Evolutionary conservation across 2,113 vertebrate species (phyloP).

Genomic region (Bubo blakistoni): DNA sequence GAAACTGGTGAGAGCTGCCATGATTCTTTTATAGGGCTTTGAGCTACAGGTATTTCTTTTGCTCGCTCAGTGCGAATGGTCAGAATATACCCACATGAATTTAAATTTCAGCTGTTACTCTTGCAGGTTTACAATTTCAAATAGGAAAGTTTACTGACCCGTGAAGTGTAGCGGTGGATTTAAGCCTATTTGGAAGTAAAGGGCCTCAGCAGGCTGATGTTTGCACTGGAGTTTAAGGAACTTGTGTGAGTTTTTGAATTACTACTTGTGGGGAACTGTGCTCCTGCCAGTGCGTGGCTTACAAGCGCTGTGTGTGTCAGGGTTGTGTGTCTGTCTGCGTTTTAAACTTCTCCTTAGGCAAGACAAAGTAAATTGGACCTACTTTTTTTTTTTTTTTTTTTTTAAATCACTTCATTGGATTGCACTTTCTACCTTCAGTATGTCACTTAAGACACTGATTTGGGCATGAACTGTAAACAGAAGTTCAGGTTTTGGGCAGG

Average conservation of each 20-base stretch:
- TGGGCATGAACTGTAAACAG: neutral
- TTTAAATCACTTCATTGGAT: neutral
- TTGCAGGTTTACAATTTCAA: neutral
- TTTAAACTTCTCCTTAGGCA: neutral
- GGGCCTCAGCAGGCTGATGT: neutral
- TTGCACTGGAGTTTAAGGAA: neutral
- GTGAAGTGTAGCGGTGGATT: accelerated
- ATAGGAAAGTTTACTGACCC: neutral
- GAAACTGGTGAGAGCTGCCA: neutral
- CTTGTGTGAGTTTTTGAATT: neutral
- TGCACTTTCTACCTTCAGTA: accelerated
- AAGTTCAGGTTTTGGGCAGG: neutral
- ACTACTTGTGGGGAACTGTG: accelerated
- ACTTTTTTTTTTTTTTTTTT: neutral
- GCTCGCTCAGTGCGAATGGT: neutral
- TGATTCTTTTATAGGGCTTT: neutral
- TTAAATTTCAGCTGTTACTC: neutral
- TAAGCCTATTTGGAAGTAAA: neutral
- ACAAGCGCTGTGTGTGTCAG: accelerated
- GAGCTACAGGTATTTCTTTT: neutral
- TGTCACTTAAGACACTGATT: neutral
- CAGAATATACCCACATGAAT: neutral
- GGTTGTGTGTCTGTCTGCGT: accelerated
- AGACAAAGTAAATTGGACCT: no score
- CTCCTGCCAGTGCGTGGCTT: no score